These are phyloP conservation scores for Heteromurus nitidus DNA, from an alignment of 2,888 invertebrate species.

Conservation along the genomic window DNA sequence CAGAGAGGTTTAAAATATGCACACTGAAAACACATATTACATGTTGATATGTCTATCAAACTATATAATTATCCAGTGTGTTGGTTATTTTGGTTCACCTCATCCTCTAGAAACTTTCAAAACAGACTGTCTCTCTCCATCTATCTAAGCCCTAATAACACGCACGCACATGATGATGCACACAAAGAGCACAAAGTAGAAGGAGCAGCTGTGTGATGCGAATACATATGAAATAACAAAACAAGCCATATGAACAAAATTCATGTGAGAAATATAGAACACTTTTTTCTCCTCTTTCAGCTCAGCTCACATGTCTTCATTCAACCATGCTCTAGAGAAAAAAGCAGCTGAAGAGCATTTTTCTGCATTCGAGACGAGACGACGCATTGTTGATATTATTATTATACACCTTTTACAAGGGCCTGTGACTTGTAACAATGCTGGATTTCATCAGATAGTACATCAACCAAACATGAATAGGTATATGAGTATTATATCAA, in stretches of 20 bases:
- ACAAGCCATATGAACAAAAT: not conserved
- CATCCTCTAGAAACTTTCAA: slow-evolving; percentile 24
- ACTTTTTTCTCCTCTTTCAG: too few species aligned
- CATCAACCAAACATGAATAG: too few species aligned
- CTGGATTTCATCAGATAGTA: slow-evolving; percentile 23
- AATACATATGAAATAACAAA: not conserved
- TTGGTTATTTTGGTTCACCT: slow-evolving; percentile 28
- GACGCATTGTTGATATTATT: not conserved
- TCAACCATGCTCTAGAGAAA: not conserved
- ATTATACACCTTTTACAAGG: not conserved
- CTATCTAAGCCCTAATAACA: not conserved
- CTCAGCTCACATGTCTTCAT: not conserved
- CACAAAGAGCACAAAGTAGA: not conserved
- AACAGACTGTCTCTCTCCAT: slow-evolving; percentile 18
- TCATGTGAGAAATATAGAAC: slow-evolving; percentile 33
- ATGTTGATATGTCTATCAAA: too few species aligned
- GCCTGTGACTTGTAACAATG: slow-evolving; percentile 28
- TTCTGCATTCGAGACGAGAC: not conserved
- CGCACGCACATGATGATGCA: not conserved
- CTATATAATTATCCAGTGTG: slow-evolving; percentile 16
- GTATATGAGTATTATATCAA: too few species aligned
- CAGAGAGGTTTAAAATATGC: too few species aligned
- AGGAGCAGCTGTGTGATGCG: slow-evolving; percentile 23
- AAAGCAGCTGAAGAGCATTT: slow-evolving; percentile 25
- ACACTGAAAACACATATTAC: too few species aligned